Conservation (phyloP, 2,888 invertebrate species). For the Tipula helvola region DNA sequence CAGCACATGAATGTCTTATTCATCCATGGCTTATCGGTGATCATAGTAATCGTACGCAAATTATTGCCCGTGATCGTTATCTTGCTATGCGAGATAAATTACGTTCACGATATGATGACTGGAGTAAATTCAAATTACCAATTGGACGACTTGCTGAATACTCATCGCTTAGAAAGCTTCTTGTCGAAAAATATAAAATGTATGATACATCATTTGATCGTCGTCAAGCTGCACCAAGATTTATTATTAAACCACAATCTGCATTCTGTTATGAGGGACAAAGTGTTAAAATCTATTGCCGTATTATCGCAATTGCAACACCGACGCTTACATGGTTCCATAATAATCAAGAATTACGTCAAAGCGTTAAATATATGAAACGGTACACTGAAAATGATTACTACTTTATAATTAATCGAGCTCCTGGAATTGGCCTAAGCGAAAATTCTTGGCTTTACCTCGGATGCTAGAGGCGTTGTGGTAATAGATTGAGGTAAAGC, state of each 20-base stretch:
- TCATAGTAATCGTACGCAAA: slow-evolving; percentile 57
- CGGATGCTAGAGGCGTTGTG: too few relatives aligned
- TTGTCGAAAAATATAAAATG: slow-evolving; percentile 93
- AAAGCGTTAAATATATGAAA: slow-evolving; percentile 99
- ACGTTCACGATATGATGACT: slow-evolving; percentile 65
- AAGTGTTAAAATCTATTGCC: slow-evolving; percentile 93
- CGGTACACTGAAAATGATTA: slow-evolving; percentile 92
- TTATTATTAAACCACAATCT: slow-evolving; percentile 92
- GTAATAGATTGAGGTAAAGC: too few relatives aligned
- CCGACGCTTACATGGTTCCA: slow-evolving; percentile 94
- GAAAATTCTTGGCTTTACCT: too few relatives aligned
- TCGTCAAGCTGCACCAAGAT: slow-evolving; percentile 93
- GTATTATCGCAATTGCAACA: slow-evolving; percentile 87
- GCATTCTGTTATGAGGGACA: slow-evolving; percentile 96
- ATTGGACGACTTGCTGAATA: slow-evolving; percentile 96
- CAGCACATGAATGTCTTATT: slow-evolving; percentile 90
- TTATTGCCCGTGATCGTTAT: slow-evolving; percentile 76
- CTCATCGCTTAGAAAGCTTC: slow-evolving; percentile 86
- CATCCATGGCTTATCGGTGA: slow-evolving; percentile 94
- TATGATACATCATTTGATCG: slow-evolving; percentile 94
- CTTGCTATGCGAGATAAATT: slow-evolving; percentile 78
- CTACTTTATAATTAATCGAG: slow-evolving; percentile 94
- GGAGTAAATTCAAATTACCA: slow-evolving; percentile 77
- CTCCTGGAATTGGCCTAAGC: too few relatives aligned
- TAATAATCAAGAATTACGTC: slow-evolving; percentile 83